These are phyloP conservation scores for Stegostoma tigrinum DNA, from an alignment of 2,113 vertebrate genomes.

Conservation along the genomic window DNA sequence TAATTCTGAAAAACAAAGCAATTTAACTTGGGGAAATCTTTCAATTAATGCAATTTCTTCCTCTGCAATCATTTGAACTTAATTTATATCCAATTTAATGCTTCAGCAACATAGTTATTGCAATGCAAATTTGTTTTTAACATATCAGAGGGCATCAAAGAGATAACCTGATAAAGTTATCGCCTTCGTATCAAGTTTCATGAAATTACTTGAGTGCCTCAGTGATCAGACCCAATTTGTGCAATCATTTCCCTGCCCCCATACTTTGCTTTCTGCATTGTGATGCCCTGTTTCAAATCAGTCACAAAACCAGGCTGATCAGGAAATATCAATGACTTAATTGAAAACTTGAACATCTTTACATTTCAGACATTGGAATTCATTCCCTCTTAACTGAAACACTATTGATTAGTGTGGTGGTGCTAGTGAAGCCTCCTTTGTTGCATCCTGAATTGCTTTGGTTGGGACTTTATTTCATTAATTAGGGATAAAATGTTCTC, in stretches of 20 bases:
- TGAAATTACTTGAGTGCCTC: background rate
- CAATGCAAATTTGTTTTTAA: background rate
- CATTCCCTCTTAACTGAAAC: background rate
- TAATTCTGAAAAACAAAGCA: background rate
- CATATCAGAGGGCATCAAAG: background rate
- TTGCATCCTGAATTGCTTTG: too few species aligned
- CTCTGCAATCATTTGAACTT: background rate
- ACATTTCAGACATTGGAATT: background rate
- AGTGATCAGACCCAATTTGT: background rate
- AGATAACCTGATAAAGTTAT: background rate
- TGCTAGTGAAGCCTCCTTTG: too few species aligned
- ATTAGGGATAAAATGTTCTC: too few species aligned
- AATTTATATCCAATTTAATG: conserved; percentile 28
- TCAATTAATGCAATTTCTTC: background rate
- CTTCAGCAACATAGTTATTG: background rate
- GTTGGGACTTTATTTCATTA: too few species aligned
- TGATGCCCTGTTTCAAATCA: background rate
- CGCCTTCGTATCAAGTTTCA: background rate
- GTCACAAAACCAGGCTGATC: background rate
- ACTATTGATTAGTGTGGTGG: too few species aligned
- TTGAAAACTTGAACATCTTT: background rate
- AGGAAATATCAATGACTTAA: background rate
- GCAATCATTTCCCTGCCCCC: background rate
- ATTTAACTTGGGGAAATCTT: background rate
- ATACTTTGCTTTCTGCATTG: background rate